Evolutionary conservation across 2,797 vertebrate species (phyloP), one percentile per base, ranked within the genome.

Genomic region (Agapornis canus): DNA sequence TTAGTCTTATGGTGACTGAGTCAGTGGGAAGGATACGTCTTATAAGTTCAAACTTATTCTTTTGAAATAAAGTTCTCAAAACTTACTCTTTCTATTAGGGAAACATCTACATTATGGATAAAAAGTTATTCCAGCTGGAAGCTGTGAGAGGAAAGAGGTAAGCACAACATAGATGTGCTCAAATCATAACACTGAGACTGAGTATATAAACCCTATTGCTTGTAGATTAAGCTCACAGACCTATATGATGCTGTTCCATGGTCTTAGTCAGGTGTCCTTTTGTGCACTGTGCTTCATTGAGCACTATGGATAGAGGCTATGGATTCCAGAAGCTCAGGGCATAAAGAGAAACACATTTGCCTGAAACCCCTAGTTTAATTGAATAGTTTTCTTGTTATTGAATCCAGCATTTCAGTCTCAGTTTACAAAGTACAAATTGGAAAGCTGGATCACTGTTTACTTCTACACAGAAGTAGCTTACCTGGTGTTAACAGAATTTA

Each of bases 21-120:
- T 81, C 84, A 81, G 45, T 6, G 48, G 57, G 84, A 90, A 95
- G 54, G 45, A 35, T 22, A 47, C 1, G 6, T 0, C 65, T 82
- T 18, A 31, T 7, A 56, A 68, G 22, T 14, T 82, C 49, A 81
- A 37, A 35, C 11, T 83, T 51, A 32, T 54, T 39, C 19, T 47
- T 2, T 0, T 3, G 23, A 82, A 12, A 37, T 79, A 32, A 35
- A 82, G 8, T 10, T 49, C n/a, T 69, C 51, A 61, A 65, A 79
- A 51, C 9, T 64, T n/a, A 13, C 29, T 71, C 32, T 39, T 84
- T 59, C 57, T 19, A 3, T 15, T 20, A 3, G 6, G 6, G 40
- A 13, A 60, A n/a, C 31, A 27, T 35, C 45, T 64, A n/a, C 10
- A 23, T 17, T 0, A 0, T 16, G 22, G 23, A 54, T 37, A 22